A percentile compares a stretch with the other conserved stretches of the same genome.
These are phyloP conservation scores for Agapostemon virescens DNA, from an alignment of 2,888 invertebrate genomes.

Conservation along the genomic window DNA sequence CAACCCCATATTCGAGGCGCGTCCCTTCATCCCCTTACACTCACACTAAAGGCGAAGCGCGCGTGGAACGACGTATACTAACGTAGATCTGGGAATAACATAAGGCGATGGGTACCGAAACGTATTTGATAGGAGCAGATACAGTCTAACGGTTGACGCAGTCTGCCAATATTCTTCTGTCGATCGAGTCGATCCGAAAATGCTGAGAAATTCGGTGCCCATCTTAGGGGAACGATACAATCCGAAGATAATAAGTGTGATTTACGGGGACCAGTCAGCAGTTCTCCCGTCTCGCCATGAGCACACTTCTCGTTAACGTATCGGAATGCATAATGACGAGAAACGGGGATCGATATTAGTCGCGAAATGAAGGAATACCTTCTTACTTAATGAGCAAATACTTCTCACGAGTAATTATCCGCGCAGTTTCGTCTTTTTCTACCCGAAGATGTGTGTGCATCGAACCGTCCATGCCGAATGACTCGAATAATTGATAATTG, in stretches of 20 bases:
- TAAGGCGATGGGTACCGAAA: slow-evolving; percentile 41
- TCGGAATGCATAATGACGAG: slow-evolving; percentile 15
- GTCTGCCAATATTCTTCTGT: background rate
- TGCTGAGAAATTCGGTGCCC: slow-evolving; percentile 13
- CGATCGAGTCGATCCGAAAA: slow-evolving; percentile 5
- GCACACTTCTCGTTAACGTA: slow-evolving; percentile 35
- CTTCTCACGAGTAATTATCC: slow-evolving; percentile 35
- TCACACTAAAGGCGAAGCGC: background rate
- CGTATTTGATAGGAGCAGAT: slow-evolving; percentile 29
- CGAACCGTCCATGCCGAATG: background rate
- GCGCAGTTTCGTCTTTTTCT: slow-evolving; percentile 9
- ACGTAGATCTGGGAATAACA: slow-evolving; percentile 18
- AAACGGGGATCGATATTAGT: slow-evolving; percentile 29
- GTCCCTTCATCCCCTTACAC: slow-evolving; percentile 4
- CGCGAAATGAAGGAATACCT: slow-evolving; percentile 28
- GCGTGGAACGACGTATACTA: slow-evolving; percentile 11
- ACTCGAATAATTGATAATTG: slow-evolving; percentile 21
- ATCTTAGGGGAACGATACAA: slow-evolving; percentile 6
- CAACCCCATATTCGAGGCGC: background rate
- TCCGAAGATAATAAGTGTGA: slow-evolving; percentile 9
- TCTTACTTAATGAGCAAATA: slow-evolving; percentile 50
- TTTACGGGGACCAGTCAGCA: slow-evolving; percentile 20
- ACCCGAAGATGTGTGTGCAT: background rate
- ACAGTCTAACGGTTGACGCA: background rate
- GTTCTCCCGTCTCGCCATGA: slow-evolving; percentile 25